Evolutionary conservation across 2,888 invertebrate species (phyloP), one percentile per base, ranked within the genome.

Genomic region (Nephrotoma appendiculata): DNA sequence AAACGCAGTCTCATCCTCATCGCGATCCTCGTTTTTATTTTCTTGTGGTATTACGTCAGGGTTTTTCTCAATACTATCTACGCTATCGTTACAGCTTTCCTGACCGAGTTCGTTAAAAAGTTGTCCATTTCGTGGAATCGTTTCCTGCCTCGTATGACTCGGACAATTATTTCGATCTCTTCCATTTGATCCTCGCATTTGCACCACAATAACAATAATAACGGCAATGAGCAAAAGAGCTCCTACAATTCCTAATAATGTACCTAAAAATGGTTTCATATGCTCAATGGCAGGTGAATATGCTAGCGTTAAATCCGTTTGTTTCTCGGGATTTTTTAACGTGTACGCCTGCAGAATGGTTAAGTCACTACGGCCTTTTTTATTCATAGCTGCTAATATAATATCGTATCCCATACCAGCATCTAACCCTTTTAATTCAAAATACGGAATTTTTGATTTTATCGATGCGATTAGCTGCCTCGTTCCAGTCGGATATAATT

Each of bases 321-420:
- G 94, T 90, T 95, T 94, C 90, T 95, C 95, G 41, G 95, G 95
- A 87, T 95, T 94, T 91, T 95, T 95, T 85, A 95, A 91, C 1
- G 96, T 96, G 89, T 93, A 94, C n/a, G 95, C 94, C 89, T 94
- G 94, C 86, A 96, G 91, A 84, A 93, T 92, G 86, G 94, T 93
- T 84, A 94, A 93, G 88, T 94, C 94, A 91, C 95, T 95, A 86
- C 94, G 93, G 83, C 96, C 96, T 90, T 96, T 96, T 89, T 92
- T 93, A 90, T 96, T 96, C 89, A 94, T 93, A 83, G 96, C 95
- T 89, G 95, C 94, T 87, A 96, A 91, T 88, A 93, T 93, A 87
- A 96, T 93, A 89, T 94, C 94, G 92, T 95, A 96, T 85, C 93
- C 94, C 88, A 94, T 93, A 83, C 95, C 95, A 7, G 95, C 94